Evolutionary conservation across 2,888 invertebrate genomes (phyloP), one percentile per base, ranked within the genome.

Genomic region (Rotaria socialis): DNA sequence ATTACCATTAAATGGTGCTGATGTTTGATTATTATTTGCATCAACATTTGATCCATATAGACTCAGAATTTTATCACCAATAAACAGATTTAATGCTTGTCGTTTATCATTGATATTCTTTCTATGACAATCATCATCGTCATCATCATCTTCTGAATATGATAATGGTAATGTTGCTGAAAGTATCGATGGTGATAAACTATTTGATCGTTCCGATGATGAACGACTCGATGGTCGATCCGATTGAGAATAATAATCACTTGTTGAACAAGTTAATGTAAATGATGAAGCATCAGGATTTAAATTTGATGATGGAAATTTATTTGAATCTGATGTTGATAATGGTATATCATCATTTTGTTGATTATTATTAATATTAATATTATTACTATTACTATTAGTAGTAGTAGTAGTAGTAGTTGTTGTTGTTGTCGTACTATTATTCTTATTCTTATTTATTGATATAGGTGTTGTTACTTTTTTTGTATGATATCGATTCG

Each of bases 241-340:
- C 8, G 80, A 80, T 80, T 80, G 43, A 47, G 80, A 80, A 80
- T n/a, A 47, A 80, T 80, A 80, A 80, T 80, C 80, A n/a, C 47
- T 47, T 10, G 80, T 80, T 47, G 67, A 67, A 67, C 35, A 67
- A 35, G 67, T 19, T 35, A 67, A 67, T 19, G 47, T 80, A n/a
- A 80, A 80, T 47, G 80, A 80, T 80, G 80, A 80, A n/a, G 80
- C 80, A 47, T 80, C 80, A 80, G 80, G 80, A 80, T 80, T 80
- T n/a, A 80, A 47, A 24, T 24, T 80, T 80, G 80, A 80, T 47
- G 47, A 35, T 35, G 35, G 1, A 67, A 35, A 67, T 67, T 67
- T 67, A 19, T 16, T 27, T 35, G 67, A 10, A 0, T 67, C 67
- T 35, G 35, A 16, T 47, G 80, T 80, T 80, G 47, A 80, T n/a